A percentile compares a stretch with the other conserved stretches of the same genome.
These are phyloP conservation scores for Caenorhabditis inopinata DNA, from an alignment of 1,140 invertebrate genomes.

Conservation along the genomic window DNA sequence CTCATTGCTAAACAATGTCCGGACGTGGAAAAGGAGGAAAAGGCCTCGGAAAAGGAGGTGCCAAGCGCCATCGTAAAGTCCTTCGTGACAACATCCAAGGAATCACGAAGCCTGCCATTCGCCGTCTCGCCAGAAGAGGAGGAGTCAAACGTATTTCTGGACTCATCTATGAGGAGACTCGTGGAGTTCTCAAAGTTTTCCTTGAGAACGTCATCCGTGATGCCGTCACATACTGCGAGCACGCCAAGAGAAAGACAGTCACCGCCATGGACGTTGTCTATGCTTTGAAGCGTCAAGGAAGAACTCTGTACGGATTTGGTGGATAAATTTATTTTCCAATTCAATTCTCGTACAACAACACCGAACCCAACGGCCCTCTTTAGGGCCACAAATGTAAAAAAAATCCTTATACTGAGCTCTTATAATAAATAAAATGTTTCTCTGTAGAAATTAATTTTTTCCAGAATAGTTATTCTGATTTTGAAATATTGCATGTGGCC, in stretches of 20 bases:
- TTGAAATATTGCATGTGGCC: no score
- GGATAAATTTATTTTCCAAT: no score
- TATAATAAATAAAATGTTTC: no score
- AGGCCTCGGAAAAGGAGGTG: conserved; percentile 74
- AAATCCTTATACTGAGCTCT: no score
- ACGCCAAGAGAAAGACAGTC: conserved; percentile 78
- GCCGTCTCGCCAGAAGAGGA: conserved; percentile 74
- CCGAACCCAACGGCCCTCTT: conserved; percentile 54
- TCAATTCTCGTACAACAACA: no score
- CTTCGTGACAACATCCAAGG: conserved; percentile 76
- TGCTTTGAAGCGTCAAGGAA: conserved; percentile 78
- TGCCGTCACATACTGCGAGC: conserved; percentile 79
- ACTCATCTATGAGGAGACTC: conserved; percentile 74
- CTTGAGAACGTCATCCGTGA: conserved; percentile 80
- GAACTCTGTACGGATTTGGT: conserved; percentile 72
- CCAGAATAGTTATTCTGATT: no score
- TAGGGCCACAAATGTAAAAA: conserved; percentile 50
- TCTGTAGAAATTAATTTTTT: no score
- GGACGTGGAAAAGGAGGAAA: conserved; percentile 74
- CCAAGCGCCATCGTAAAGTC: conserved; percentile 73
- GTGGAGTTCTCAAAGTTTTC: conserved; percentile 77
- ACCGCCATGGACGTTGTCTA: conserved; percentile 85
- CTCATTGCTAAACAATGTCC: conserved; percentile 70
- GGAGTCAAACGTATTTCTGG: conserved; percentile 77
- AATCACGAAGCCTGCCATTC: conserved; percentile 74